Evolutionary conservation across 2,888 invertebrate species (phyloP), one percentile per base, ranked within the genome.

Genomic region (Fragum sueziense): DNA sequence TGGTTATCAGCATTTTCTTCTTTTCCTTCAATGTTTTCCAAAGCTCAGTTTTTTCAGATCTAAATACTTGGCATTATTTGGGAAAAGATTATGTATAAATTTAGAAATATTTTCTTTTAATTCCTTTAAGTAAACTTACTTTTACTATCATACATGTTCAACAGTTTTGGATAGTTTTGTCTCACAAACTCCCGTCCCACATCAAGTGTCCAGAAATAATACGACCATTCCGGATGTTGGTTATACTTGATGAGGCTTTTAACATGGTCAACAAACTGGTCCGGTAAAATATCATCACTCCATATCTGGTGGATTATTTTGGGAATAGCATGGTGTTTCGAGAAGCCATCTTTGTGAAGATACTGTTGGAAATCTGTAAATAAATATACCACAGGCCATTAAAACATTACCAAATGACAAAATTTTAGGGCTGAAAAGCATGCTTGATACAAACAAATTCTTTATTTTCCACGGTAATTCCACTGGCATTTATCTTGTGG

Each of bases 181-280:
- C 1, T 11, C 11, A 61, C 31, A 33, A 61, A 61, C 33, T 61
- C 34, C 17, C n/a, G 33, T 17, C 61, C 61, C 3, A 33, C 33
- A 33, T 61, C 61, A 17, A 61, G 20, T 17, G 61, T 61, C 61
- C 61, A 61, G n/a, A 61, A 61, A 61, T 61, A 61, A n/a, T 61
- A 61, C 20, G 27, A 29, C 61, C 61, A 61, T 31, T 61, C 61
- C 1, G 61, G 61, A n/a, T 61, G 31, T n/a, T 33, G 61, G 33
- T 61, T 61, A 31, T 61, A 61, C 20, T 61, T 61, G 14, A 33
- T 33, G 4, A 61, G 11, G 17, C 61, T 61, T 31, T 33, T 61
- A 17, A 61, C 61, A n/a, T 61, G 61, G 11, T 33, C 33, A 0
- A 61, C 33, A 33, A 61, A 61, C 29, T 61, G 61, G 33, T 61